Evolutionary conservation across 1,140 invertebrate species (phyloP), one percentile per base, ranked within the genome.

Genomic region (Neodiprion virginianus): DNA sequence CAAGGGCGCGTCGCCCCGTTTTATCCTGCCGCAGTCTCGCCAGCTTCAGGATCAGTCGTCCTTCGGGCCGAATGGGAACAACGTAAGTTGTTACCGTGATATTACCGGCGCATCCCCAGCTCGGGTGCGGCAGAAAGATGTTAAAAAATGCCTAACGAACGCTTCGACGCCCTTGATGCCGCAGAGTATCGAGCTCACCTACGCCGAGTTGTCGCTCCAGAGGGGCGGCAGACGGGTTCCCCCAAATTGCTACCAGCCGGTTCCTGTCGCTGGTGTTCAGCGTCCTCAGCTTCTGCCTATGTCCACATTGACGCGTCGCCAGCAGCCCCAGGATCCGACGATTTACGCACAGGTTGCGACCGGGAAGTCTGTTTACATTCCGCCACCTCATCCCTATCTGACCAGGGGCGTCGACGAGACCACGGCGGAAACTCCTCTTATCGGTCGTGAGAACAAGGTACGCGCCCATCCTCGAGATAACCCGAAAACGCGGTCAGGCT

Each of bases 291-390:
- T 87, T 72, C 76, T 87, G 76, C 81, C 86, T 71, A 87, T 87
- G 86, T 90, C 90, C 80, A 91, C 90, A 74, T 79, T 91, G 76
- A 88, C 88, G 61, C 86, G 89, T 75, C 82, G 89, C 78, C 81
- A 84, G 78, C 79, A 88, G 77, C 83, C 87, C 75, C 88, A 90
- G 77, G 91, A 92, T 77, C 90, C 91, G 75, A 91, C 90, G 74
- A 91, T 92, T 81, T 92, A 92, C 83, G 91, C 91, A 76, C 91
- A 92, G 86, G 91, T 92, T 74, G 88, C 89, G 78, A 83, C 86
- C 73, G 80, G 78, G 74, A 88, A 88, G 79, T 80, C 86, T 71
- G 85, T 87, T 79, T 88, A 88, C 83, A 85, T 88, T 76, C 85
- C 86, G 61, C 86, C 86, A 68, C 86, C 86, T 49, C 84, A 84